Base-by-base conservation (phyloP, 2,888 invertebrate species). In the Cantharis flavilabris region DNA sequence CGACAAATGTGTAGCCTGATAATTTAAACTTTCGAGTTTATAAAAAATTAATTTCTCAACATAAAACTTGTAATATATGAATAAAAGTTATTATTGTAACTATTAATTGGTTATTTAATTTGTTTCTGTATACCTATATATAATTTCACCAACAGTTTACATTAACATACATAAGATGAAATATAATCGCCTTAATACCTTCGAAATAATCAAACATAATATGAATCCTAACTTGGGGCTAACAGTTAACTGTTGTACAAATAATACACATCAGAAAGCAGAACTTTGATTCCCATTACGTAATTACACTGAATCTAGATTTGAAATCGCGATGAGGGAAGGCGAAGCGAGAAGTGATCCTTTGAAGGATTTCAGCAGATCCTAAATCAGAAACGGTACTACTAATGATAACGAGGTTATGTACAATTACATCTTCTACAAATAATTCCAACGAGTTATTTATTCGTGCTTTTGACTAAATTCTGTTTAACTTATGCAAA, bases 221-320 rank as follows among this genome's bases (percentile, higher is more conserved):
- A 78, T 76, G 78, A 76, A 78, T 78, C 78, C 75, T 73, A 71
- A 76, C 79, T 79, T 79, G 72, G 72, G 76, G 74, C 76, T 79
- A 80, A 76, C 78, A 80, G 78, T 76, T 81, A 86, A 86, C 86
- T 86, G 85, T 85, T 87, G 84, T 86, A 86, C 87, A 87, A 87
- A 87, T 85, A 87, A 83, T 83, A 84, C 80, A 85, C 85, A 85
- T 85, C 86, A 86, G 86, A 87, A 86, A 85, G 86, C 85, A 84
- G 85, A 88, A 88, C 87, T 88, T 88, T 88, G 87, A 88, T 88
- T 88, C 86, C 87, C 87, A 88, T 88, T 88, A 88, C 88, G 87
- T 88, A 88, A 88, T 88, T 88, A 88, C 87, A 87, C 86, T 86
- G 86, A 85, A 86, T 80, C 81, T 78, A 81, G 80, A 76, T 81